Base-by-base conservation (phyloP, 2,888 invertebrate genomes). In the Stratiomys singularior region DNA sequence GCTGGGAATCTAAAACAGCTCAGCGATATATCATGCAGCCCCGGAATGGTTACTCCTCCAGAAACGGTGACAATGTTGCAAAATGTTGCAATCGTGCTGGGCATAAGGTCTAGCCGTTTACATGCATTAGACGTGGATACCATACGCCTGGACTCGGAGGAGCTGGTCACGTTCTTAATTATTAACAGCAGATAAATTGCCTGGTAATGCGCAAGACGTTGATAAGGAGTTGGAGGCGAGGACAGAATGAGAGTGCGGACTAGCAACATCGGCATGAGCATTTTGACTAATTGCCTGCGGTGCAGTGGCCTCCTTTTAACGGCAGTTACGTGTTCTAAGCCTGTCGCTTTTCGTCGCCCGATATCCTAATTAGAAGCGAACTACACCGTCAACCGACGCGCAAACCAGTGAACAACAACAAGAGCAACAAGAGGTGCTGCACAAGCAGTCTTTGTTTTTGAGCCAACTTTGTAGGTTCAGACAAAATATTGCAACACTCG, bases 91-190 rank as follows among this genome's bases (percentile, higher is more conserved):
- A 11, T 25, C 23, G 23, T 60, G 23, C 9, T 5, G 52, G 25
- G 11, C 25, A 25, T 25, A 23, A 25, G 9, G 60, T 21, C 60
- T 25, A 15, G 15, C 3, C 3, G 18, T 52, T 18, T 52, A 52
- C 37, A 13, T 18, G 52, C 52, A 52, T 9, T 52, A 52, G 52
- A 18, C 52, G 52, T 4, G 3, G 52, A 52, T 9, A 52, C 15
- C 15, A 18, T n/a, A 9, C 7, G 52, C 52, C 18, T 13, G 27
- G 23, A 28, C 27, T n/a, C 13, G 63, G 66, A 66, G 44, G 66
- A 66, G 15, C 44, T 37, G 21, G 44, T n/a, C 13, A 18, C 37
- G 44, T 66, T 44, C 44, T 37, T 66, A 66, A 66, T 66, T 66
- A 66, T 66, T 44, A 2, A 60, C 23, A 25, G 23, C 9, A 21